Base-by-base conservation (phyloP, 1,140 invertebrate genomes). In the Babylonia areolata region DNA sequence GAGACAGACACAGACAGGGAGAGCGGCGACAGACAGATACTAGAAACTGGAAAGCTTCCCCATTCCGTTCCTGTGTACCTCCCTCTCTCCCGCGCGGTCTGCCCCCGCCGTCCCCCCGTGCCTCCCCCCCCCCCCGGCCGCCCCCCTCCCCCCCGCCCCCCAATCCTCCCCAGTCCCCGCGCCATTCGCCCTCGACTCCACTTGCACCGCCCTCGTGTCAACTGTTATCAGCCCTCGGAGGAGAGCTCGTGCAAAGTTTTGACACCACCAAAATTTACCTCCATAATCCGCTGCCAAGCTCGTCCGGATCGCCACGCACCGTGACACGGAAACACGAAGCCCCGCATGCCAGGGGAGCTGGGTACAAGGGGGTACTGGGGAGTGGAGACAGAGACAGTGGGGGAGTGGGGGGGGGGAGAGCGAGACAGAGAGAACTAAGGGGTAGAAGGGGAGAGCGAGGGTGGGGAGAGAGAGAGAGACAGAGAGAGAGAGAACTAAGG, bases 201-300 rank as follows among this genome's bases (percentile, higher is more conserved):
- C 81, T 69, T 84, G 82, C 64, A 17, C 40, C 82, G 64, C 64
- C 82, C 82, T 58, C 82, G 82, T 84, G 82, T 84, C 82, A 84
- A 71, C 82, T 42, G 82, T 84, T 84, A 84, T 84, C 82, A 84
- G 82, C 39, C 11, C 64, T 69, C 82, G 82, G 15, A 23, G 78
- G 20, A 31, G 42, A 17, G n/a, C 78, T 58, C 78, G 78, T 80
- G 78, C 82, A 73, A 75, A 84, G 82, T 71, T 84, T 84, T 71
- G 82, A 84, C 82, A 75, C 82, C 58, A 69, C 82, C n/a, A 84
- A 84, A n/a, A 84, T 84, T 84, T 84, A 84, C 82, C 69, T 84
- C 75, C 69, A 40, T 84, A 84, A 84, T 73, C 82, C 82, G 64
- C 82, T 84, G 82, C 82, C 82, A 84, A 84, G 20, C 23, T 12